phyloP scores from a whole-genome alignment of 2,113 vertebrate genomes.

The Nematolebias whitei region DNA sequence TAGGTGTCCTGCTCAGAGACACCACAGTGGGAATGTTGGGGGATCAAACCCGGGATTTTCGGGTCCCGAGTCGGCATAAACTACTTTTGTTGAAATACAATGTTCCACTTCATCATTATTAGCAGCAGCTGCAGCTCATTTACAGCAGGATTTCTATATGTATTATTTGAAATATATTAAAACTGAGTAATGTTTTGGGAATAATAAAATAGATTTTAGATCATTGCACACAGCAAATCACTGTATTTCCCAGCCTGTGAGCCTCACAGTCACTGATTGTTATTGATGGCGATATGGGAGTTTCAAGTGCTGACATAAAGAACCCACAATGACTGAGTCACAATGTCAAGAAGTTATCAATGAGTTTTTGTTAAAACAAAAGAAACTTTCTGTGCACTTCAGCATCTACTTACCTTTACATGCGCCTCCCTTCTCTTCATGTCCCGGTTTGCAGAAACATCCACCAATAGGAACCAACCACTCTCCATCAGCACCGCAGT shows the following conservation, averaged over 20 bases:
- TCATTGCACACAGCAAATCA: constrained; percentile 7
- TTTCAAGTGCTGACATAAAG: constrained; percentile 6
- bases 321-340: background rate
- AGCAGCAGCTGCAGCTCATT: too few relatives aligned
- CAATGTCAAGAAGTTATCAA: background rate
- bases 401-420: constrained; percentile 88
- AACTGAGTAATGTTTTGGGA: constrained; percentile 2
- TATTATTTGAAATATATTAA: background rate
- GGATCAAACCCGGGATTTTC: too few relatives aligned
- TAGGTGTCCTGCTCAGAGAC: too few relatives aligned
- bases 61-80: too few relatives aligned
- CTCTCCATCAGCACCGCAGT: constrained; percentile 97
- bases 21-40: too few relatives aligned
- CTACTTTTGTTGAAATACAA: background rate
- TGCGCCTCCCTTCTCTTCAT: constrained; percentile 87
- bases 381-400: background rate
- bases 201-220: background rate
- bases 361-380: too few relatives aligned
- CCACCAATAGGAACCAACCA: constrained; percentile 99
- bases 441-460: constrained; percentile 92
- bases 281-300: constrained; percentile 3
- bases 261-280: constrained; percentile 3
- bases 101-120: background rate
- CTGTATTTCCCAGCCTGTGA: constrained; percentile 17
- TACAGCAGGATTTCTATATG: background rate